Conservation (phyloP, 23 tunicate genomes). For the Clavelina lepadiformis region DNA sequence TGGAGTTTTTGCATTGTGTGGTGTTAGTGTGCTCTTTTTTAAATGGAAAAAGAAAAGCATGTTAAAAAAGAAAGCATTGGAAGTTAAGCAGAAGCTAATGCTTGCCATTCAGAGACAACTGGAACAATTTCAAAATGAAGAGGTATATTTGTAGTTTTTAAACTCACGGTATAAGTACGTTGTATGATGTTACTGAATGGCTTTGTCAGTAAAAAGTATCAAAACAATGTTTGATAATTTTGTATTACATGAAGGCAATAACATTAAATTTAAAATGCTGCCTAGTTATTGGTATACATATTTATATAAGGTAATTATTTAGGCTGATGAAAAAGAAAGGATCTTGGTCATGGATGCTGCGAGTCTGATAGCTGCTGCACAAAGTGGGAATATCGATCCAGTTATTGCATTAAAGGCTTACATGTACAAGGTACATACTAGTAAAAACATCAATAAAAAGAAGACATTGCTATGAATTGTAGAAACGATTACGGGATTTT, state of each 20-base stretch:
- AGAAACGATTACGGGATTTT: not conserved
- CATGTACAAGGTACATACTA: conserved; percentile 4
- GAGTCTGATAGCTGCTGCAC: not conserved
- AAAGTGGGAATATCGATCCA: not conserved
- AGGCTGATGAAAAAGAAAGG: conserved; percentile 1
- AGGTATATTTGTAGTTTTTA: too few relatives aligned
- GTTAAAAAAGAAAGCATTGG: not conserved
- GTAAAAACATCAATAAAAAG: not conserved
- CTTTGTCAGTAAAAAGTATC: too few relatives aligned
- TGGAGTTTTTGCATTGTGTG: not conserved
- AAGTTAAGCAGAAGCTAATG: not conserved
- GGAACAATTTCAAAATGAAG: too few relatives aligned
- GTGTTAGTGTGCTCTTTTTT: not conserved
- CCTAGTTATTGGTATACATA: too few relatives aligned
- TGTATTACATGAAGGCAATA: too few relatives aligned
- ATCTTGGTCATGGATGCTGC: conserved; percentile 7
- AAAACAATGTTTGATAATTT: too few relatives aligned
- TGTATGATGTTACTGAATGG: too few relatives aligned
- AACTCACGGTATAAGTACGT: too few relatives aligned
- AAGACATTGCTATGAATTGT: not conserved
- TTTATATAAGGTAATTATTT: not conserved
- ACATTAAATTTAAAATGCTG: too few relatives aligned
- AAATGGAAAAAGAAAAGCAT: not conserved
- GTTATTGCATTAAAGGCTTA: conserved; percentile 6
- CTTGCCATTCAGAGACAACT: not conserved